A percentile compares a stretch with the other conserved stretches of the same genome.
Evolutionary conservation across 2,888 invertebrate species (phyloP).

Genomic region (Agrochola macilenta): DNA sequence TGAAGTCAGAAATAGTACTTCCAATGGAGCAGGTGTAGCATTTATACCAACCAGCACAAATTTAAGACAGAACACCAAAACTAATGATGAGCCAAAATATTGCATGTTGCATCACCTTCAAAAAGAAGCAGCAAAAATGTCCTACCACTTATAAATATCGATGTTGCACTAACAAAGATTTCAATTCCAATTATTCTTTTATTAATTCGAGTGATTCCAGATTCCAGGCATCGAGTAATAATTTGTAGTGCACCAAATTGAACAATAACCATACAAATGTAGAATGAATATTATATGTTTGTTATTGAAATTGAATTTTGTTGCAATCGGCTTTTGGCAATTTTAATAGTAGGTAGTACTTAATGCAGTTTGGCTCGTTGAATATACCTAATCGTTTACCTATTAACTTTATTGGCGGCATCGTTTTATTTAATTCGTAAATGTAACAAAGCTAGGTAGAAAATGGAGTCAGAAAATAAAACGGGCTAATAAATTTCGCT

Average conservation of each 20-base stretch:
- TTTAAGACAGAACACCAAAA: too few relatives aligned
- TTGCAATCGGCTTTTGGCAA: not conserved
- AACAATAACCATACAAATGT: not conserved
- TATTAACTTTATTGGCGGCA: conserved; percentile 9
- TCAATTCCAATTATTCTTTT: conserved; percentile 46
- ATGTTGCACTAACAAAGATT: conserved; percentile 5
- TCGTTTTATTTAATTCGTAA: not conserved
- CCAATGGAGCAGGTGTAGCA: too few relatives aligned
- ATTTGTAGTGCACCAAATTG: conserved; percentile 46
- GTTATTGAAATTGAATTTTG: conserved; percentile 10
- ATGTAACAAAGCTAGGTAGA: not conserved
- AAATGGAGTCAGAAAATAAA: not conserved
- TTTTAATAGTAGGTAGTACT: conserved; percentile 6
- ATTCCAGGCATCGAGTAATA: conserved; percentile 58
- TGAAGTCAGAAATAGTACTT: not conserved
- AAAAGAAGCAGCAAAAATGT: too few relatives aligned
- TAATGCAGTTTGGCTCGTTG: conserved; percentile 18
- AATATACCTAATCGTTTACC: conserved; percentile 1
- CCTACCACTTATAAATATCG: not conserved
- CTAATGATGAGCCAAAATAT: too few relatives aligned
- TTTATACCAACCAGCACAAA: too few relatives aligned
- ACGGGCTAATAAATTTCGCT: not conserved
- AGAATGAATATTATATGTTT: conserved; percentile 1
- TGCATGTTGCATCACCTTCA: too few relatives aligned
- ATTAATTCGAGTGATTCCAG: conserved; percentile 66